Evolutionary conservation across 1,140 invertebrate species (phyloP), one percentile per base, ranked within the genome.

Genomic region (Scaptomyza graminum): DNA sequence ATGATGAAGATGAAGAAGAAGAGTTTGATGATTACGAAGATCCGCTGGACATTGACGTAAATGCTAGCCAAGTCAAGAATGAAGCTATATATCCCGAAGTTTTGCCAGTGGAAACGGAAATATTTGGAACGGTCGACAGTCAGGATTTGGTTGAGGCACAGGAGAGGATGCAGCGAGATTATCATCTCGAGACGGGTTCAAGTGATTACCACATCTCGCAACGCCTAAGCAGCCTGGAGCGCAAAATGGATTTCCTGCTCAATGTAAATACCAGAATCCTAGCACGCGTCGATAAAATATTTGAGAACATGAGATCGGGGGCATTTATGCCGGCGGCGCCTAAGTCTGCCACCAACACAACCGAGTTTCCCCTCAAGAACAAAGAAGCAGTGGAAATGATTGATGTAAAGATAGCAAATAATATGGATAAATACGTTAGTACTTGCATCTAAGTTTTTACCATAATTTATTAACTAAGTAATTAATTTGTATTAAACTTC

Each of bases 201-300:
- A 54, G 8, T 11, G 63, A 67, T 22, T 41, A 67, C 8, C 55
- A 52, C 31, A 59, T 72, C 9, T 18, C n/a, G 5, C 63, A 67
- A 11, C 63, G 69, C 8, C 41, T 72, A 11, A 57, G 47, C n/a
- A 67, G 55, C n/a, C 16, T 72, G 15, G 69, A 72, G 25, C 69
- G 69, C 5, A 72, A 72, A 61, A 64, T 72, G 6, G 69, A 72
- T 12, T 72, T 72, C 15, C 63, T 72, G 6, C 55, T 72, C 0
- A 72, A 60, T 43, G n/a, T 72, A 22, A 67, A 67, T 18, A 60
- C 64, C 5, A 72, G 67, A 16, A 72, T 72, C 13, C 37, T 72
- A 9, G 64, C 69, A 1, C 22, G 69, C 1, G 69, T 72, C 2
- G 69, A 72, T 52, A 72, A 67, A 31, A 67, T 72, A 7, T 72